Evolutionary conservation across 2,113 vertebrate genomes (phyloP), one percentile per base, ranked within the genome.

Genomic region (Chauna torquata): DNA sequence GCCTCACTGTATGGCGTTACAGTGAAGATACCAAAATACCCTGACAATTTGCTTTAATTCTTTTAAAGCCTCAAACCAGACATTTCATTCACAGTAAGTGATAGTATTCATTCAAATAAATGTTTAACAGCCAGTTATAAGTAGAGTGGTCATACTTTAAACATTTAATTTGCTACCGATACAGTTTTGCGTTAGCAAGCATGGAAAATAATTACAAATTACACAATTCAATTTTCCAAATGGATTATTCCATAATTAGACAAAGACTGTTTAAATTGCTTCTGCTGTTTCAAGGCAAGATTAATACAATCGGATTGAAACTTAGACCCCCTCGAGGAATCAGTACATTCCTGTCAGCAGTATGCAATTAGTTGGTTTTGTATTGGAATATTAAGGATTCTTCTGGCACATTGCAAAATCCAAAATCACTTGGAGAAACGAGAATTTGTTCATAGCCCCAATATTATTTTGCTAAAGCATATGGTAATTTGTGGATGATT

Each of bases 201-300:
- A 94, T 94, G 55, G 94, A 96, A 97, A 98, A 98, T 95, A 97
- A 97, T 94, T 86, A 74, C 85, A 94, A 96, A 93, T 87, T 64
- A 90, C 86, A 95, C 86, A 95, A 93, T 97, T 95, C 95, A 94
- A 96, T 98, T 98, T 98, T 98, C 95, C 94, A 96, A 98, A 95
- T 79, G 95, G 92, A 97, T 97, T 97, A 89, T 94, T 97, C 93
- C 96, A 80, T 52, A 97, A 97, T 76, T 89, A 95, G 93, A 80
- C 40, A 70, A 92, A 93, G 92, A 92, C 42, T 49, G 28, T 19
- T 95, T 72, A 96, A 96, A 96, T 96, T 61, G 96, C 93, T 97
- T 78, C 92, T 94, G 77, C 75, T 81, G 86, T 94, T 97, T 88
- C 96, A 86, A 94, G 49, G 81, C 76, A 90, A 80, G 85, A 97